Evolutionary conservation across 2,888 invertebrate genomes (phyloP).

Genomic region (Hirtodrosophila alboralis): DNA sequence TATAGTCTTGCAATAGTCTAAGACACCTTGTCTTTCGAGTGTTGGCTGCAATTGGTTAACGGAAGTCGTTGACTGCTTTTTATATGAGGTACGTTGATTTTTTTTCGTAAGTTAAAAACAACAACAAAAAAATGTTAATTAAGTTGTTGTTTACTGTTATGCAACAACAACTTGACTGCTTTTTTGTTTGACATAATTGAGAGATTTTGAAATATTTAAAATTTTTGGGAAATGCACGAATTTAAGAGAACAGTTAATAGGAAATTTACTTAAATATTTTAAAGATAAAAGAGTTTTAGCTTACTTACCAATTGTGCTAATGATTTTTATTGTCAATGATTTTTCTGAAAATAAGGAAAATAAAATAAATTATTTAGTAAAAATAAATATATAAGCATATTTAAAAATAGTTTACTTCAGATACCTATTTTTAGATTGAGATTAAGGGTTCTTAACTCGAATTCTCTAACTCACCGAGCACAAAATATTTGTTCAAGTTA

Average conservation of each 20-base stretch:
- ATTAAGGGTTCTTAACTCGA: too few relatives aligned
- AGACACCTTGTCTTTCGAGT: conserved; percentile 39
- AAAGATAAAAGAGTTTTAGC: not conserved
- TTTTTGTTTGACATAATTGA: conserved; percentile 18
- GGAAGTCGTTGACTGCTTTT: conserved; percentile 63
- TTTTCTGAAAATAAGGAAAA: conserved; percentile 37
- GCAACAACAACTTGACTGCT: conserved; percentile 45
- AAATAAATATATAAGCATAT: not conserved
- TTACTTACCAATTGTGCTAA: conserved; percentile 47
- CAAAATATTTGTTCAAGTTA: too few relatives aligned
- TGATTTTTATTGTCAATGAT: conserved; percentile 54
- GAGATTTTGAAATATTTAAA: conserved; percentile 26
- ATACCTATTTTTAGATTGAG: too few relatives aligned
- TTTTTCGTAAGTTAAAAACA: conserved; percentile 15
- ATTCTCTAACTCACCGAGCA: too few relatives aligned
- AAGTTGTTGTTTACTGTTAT: conserved; percentile 43
- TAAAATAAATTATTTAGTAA: not conserved
- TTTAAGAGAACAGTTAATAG: conserved; percentile 5
- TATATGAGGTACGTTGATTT: conserved; percentile 39
- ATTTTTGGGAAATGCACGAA: conserved; percentile 14
- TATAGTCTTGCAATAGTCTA: conserved; percentile 9
- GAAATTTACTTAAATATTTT: not conserved
- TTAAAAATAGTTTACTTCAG: too few relatives aligned
- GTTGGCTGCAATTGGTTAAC: conserved; percentile 56
- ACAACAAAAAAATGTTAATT: conserved; percentile 40